Conservation (phyloP, 2,888 invertebrate species). For the Drosophila demipolita region DNA sequence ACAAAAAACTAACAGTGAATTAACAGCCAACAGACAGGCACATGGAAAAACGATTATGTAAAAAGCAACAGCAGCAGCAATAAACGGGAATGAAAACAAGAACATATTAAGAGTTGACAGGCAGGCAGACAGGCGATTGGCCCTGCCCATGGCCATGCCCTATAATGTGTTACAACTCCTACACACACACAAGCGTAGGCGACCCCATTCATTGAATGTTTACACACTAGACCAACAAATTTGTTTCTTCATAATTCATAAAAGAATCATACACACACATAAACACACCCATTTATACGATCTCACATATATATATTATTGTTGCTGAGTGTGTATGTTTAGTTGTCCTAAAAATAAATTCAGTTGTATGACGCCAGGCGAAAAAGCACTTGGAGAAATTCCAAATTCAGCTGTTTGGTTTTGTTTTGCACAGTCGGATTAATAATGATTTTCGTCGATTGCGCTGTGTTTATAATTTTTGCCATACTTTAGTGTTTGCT, state of each 20-base stretch:
- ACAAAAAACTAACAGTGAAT: conserved; percentile 10
- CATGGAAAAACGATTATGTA: conserved; percentile 76
- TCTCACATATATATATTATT: conserved; percentile 15
- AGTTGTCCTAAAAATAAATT: conserved; percentile 76
- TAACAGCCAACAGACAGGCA: conserved; percentile 11
- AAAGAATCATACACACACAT: conserved; percentile 30
- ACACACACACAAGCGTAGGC: conserved; percentile 18
- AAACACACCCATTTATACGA: conserved; percentile 28
- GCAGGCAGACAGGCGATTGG: conserved; percentile 1
- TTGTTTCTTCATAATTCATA: conserved; percentile 65
- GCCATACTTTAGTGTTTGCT: conserved; percentile 19
- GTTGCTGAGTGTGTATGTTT: conserved; percentile 59
- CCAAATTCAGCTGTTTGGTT: conserved; percentile 49
- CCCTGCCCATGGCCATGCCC: conserved; percentile 46
- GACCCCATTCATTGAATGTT: conserved; percentile 66
- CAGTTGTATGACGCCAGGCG: conserved; percentile 74
- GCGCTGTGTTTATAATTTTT: conserved; percentile 40
- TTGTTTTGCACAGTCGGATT: conserved; percentile 33
- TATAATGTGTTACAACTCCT: conserved; percentile 45
- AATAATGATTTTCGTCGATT: conserved; percentile 47
- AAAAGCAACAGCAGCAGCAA: conserved; percentile 42
- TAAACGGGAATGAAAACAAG: conserved; percentile 22
- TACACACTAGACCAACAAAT: conserved; percentile 57
- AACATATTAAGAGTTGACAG: conserved; percentile 64
- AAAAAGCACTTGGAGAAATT: conserved; percentile 72